These are phyloP conservation scores for Acyrthosiphon pisum DNA, from an alignment of 1,140 invertebrate species.

Conservation along the genomic window DNA sequence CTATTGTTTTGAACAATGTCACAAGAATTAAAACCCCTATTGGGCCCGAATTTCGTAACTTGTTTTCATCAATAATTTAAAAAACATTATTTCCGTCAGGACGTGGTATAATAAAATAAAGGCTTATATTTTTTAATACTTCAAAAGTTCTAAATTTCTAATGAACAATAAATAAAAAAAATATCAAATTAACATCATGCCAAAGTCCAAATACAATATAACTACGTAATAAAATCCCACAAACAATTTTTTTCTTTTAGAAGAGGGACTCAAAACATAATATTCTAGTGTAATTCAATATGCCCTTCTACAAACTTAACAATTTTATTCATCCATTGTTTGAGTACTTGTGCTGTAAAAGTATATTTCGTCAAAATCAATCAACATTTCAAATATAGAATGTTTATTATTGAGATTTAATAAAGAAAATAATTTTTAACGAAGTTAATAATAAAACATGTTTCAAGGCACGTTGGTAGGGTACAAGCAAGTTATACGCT, in stretches of 20 bases:
- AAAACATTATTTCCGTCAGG: neutral
- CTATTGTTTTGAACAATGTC: neutral
- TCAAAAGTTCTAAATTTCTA: no score
- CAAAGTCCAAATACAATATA: neutral
- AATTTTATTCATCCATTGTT: neutral
- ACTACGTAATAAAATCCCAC: neutral
- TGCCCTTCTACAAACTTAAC: neutral
- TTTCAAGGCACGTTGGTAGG: no score
- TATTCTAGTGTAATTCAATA: neutral
- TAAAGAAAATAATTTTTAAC: neutral
- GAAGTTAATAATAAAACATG: neutral
- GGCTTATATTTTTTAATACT: neutral
- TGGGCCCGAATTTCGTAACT: neutral
- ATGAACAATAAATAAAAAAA: neutral
- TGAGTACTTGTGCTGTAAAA: neutral
- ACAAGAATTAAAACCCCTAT: neutral
- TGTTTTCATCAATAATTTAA: neutral
- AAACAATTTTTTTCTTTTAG: neutral
- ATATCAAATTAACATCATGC: neutral
- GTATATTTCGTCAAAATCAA: neutral
- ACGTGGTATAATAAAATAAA: neutral
- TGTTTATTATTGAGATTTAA: neutral
- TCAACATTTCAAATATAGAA: neutral
- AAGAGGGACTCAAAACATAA: neutral
- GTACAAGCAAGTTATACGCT: no score